Evolutionary conservation across 2,797 vertebrate genomes (phyloP).

Genomic region (Crocodylus rhombifer): DNA sequence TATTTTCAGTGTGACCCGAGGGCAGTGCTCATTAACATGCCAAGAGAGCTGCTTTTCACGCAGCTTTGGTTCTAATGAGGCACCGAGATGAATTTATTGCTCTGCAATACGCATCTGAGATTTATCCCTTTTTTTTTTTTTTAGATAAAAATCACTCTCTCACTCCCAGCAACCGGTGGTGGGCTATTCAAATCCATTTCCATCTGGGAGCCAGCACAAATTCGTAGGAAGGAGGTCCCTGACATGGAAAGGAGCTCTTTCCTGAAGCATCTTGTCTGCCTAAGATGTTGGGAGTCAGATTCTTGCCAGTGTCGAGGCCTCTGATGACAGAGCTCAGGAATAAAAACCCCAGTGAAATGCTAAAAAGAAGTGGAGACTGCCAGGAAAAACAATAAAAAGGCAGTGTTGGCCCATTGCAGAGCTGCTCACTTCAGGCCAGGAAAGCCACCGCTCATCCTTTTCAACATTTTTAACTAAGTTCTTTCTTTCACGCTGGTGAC

Average conservation of each 20-base stretch:
- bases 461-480: constrained; percentile 6
- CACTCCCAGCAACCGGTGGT: background rate
- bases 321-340: too few species aligned
- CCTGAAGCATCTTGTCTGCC: background rate
- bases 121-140: background rate
- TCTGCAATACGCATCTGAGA: background rate
- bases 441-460: background rate
- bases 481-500: background rate
- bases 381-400: background rate
- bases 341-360: background rate
- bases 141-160: background rate
- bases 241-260: background rate
- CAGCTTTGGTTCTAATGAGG: background rate
- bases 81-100: rapidly evolving
- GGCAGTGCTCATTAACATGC: background rate
- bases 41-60: background rate
- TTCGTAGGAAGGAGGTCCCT: background rate
- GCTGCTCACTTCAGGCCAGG: background rate
- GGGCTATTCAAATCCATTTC: background rate
- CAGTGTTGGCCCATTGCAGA: background rate
- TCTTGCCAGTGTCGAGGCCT: too few species aligned
- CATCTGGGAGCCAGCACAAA: background rate
- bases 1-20: background rate
- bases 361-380: constrained; percentile 14
- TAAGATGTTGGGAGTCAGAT: background rate